Percentiles rank a stretch among this genome's conserved stretches.
Evolutionary conservation across 2,113 vertebrate genomes (phyloP).

Genomic region (Laterallus jamaicensis): DNA sequence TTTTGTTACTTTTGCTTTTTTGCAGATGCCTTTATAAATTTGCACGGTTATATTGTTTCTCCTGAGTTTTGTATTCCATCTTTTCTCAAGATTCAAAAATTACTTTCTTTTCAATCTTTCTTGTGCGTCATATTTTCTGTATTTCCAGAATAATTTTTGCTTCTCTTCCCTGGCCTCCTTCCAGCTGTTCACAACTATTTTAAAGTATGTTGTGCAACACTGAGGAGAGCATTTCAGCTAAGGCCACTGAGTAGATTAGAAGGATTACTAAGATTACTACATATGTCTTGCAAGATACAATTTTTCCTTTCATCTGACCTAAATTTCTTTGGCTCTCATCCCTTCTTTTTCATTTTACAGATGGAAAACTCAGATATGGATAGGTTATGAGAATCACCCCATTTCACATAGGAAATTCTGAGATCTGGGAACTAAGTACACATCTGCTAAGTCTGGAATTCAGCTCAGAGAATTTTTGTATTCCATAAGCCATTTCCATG

Average conservation of each 20-base stretch:
- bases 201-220: background rate
- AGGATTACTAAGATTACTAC: constrained; percentile 25
- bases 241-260: constrained; percentile 15
- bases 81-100: background rate
- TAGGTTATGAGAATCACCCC: background rate
- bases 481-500: background rate
- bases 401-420: background rate
- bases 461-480: background rate
- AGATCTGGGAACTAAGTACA: background rate
- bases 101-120: background rate
- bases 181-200: constrained; percentile 17
- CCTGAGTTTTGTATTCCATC: background rate
- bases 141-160: background rate
- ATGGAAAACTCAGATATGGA: background rate
- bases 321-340: background rate
- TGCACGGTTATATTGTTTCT: background rate
- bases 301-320: constrained; percentile 21
- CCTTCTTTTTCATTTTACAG: background rate
- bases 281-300: background rate
- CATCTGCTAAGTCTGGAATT: background rate
- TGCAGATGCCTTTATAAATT: fast-evolving
- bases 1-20: background rate
- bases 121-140: background rate
- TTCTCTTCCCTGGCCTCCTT: background rate
- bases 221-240: background rate